Evolutionary conservation across 2,113 vertebrate genomes (phyloP), one percentile per base, ranked within the genome.

Genomic region (Otus sunia): DNA sequence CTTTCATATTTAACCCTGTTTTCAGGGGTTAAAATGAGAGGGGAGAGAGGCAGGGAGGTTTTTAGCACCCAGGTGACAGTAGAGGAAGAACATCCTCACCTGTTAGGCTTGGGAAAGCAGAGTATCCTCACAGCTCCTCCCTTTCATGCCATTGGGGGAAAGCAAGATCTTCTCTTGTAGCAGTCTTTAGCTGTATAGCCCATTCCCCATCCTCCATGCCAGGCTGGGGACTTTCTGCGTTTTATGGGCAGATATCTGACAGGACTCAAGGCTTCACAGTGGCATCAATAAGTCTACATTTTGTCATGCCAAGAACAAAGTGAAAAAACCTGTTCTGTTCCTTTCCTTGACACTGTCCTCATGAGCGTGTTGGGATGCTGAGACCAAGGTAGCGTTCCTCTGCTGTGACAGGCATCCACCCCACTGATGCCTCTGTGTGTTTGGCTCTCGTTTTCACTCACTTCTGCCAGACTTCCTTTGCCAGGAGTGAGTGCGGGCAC

Each of bases 371-470:
- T 4, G 25, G 71, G 47, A 53, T 20, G 23, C 23, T 69, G 55
- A 41, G 34, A 60, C 12, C 55, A 55, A 39, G 25, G n/a, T 7
- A 74, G 12, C 1, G 1, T 45, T 52, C 77, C 32, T 52, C 52
- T 69, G 39, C 34, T 1, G 0, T 32, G 32, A 23, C 58, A 63
- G 36, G 27, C 1, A 0, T 49, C 64, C 17, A 9, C 19, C 49
- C 41, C 30, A 37, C 58, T 32, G 21, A 21, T 55, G 45, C 9
- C n/a, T 17, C 4, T 30, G 11, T 27, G 26, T n/a, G n/a, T 30
- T 55, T n/a, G 49, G 29, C 30, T 29, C 32, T 50, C 22, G 9
- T 21, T 76, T 63, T 43, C 26, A n/a, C 11, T 20, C 4, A 0
- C 20, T 80, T 62, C 49, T 90, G 56, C 20, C 25, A 45, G 53